Evolutionary conservation across 2,888 invertebrate species (phyloP).

Genomic region (Rhingia rostrata): DNA sequence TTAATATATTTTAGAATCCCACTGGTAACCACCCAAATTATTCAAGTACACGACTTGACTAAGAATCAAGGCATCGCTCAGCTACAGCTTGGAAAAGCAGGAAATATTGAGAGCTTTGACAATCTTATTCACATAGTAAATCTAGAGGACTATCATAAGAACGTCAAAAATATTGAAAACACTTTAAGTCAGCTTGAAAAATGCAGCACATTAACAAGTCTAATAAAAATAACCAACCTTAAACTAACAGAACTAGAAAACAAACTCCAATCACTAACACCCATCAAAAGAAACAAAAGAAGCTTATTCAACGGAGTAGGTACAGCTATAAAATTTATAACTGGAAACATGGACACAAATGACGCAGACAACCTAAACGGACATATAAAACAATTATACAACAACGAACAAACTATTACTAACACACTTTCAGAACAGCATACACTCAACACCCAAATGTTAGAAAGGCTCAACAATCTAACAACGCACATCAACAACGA

Average conservation of each 20-base stretch:
- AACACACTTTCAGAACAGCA: slow-evolving; percentile 2
- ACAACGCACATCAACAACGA: slow-evolving; percentile 40
- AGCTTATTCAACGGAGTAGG: slow-evolving; percentile 44
- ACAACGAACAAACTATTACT: slow-evolving; percentile 6
- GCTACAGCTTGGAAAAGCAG: slow-evolving; percentile 4
- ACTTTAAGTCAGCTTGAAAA: neutral
- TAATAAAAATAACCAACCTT: slow-evolving; percentile 29
- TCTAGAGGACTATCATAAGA: slow-evolving; percentile 2
- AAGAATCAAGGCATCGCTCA: slow-evolving; percentile 5
- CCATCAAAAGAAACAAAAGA: slow-evolving; percentile 32
- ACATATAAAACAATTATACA: slow-evolving; percentile 25
- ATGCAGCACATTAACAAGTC: neutral
- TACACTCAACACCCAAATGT: slow-evolving; percentile 28
- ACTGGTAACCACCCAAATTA: slow-evolving; percentile 1
- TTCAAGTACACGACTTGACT: slow-evolving; percentile 1
- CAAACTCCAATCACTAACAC: slow-evolving; percentile 27
- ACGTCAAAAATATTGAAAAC: slow-evolving; percentile 8
- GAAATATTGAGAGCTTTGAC: neutral
- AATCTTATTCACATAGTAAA: slow-evolving; percentile 15
- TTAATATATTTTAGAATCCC: slow-evolving; percentile 3
- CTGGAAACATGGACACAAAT: slow-evolving; percentile 29
- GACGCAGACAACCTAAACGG: slow-evolving; percentile 26
- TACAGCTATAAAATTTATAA: slow-evolving; percentile 35
- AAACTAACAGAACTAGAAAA: slow-evolving; percentile 30
- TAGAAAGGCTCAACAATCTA: slow-evolving; percentile 43